Evolutionary conservation across 2,797 vertebrate genomes (phyloP).

Genomic region (Pangasius krempfi): DNA sequence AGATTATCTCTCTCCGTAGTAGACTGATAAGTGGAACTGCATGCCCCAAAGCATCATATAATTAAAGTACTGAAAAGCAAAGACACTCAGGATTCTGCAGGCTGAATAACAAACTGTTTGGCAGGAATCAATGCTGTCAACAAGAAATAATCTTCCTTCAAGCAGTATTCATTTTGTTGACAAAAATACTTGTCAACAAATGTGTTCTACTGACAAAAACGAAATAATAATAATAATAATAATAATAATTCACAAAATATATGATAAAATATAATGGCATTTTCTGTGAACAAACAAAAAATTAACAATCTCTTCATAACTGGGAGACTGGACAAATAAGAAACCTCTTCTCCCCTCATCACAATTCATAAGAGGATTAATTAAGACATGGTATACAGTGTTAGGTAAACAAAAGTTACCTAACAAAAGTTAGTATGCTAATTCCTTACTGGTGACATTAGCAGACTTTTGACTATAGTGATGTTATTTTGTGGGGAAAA

Average conservation of each 20-base stretch:
- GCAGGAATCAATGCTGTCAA: not conserved
- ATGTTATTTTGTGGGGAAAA: not conserved
- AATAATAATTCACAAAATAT: not conserved
- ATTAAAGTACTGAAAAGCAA: conserved; percentile 12
- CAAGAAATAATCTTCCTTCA: not conserved
- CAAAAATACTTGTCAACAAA: not conserved
- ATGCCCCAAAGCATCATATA: not conserved
- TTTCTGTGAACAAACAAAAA: not conserved
- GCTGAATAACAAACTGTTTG: not conserved
- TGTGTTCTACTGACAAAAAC: not conserved
- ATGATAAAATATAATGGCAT: not conserved
- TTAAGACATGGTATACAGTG: not conserved
- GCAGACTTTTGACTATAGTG: not conserved
- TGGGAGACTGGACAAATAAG: too few species aligned
- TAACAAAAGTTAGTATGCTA: not conserved
- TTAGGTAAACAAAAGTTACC: not conserved
- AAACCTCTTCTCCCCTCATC: not conserved
- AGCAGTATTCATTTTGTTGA: not conserved
- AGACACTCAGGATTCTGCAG: not conserved
- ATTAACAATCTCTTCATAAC: not conserved
- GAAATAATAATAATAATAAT: not conserved
- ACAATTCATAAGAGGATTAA: not conserved
- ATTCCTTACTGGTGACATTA: not conserved
- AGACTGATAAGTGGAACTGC: conserved; percentile 9
- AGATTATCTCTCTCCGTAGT: conserved; percentile 4